Evolutionary conservation across 1,140 invertebrate species (phyloP), one percentile per base, ranked within the genome.

Genomic region (Pseudoatta argentina): DNA sequence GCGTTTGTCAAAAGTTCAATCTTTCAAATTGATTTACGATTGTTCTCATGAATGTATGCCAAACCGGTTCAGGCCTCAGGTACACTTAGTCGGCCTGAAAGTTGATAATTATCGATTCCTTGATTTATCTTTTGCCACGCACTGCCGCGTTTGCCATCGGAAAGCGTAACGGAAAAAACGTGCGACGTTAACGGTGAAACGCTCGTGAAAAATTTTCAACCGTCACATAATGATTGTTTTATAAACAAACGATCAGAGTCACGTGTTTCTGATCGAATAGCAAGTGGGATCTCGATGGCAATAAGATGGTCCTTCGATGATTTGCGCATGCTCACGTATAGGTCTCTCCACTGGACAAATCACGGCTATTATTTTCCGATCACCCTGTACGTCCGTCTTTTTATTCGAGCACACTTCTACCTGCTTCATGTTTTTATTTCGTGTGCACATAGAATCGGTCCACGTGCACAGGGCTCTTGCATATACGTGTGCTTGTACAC

Each of bases 21-120:
- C 82, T 78, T 78, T 85, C 82, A 85, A 85, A 85, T 85, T 85
- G 82, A 85, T 85, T 85, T 83, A 83, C 57, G 79, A 83, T 83
- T 83, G 79, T 83, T 83, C 79, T 63, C 79, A 83, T 83, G 71
- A 83, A 83, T 61, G 79, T 85, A 57, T 79, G 73, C 83, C 73
- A 76, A 85, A 85, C 75, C 75, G 83, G 83, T 78, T 79, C 73
- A 61, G 30, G 10, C 21, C 59, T 79, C 55, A 8, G n/a, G 69
- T 48, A 27, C 14, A 61, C 55, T 61, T 83, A 61, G 69, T 24
- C 67, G 39, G 55, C 4, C 55, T n/a, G 79, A 83, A 83, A 83
- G 69, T 83, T 73, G 69, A 75, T 83, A 83, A 83, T 83, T 83
- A 83, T 83, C 69, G 39, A 83, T 83, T 75, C 44, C 55, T 14